Conservation (phyloP, 2,888 invertebrate genomes). For the Leucophenga maculata region DNA sequence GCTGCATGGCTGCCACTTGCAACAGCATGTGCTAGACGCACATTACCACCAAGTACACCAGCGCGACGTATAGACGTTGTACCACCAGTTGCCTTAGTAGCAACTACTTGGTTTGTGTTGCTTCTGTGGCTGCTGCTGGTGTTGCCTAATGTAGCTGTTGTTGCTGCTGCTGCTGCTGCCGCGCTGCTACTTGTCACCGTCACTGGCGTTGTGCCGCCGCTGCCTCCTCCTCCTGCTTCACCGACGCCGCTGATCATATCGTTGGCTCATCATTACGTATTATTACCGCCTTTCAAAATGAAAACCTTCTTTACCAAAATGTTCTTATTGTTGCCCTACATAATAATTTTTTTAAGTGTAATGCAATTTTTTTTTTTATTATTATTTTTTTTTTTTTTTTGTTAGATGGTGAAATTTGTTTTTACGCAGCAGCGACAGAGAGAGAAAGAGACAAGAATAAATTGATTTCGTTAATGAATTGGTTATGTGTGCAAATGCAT, state of each 20-base stretch:
- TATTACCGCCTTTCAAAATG: slow-evolving; percentile 73
- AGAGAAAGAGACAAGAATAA: slow-evolving; percentile 62
- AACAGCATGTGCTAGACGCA: slow-evolving; percentile 27
- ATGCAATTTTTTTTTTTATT: slow-evolving; percentile 31
- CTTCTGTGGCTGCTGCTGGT: slow-evolving; percentile 37
- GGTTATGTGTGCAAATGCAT: slow-evolving; percentile 43
- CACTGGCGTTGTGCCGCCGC: slow-evolving; percentile 44
- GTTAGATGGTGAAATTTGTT: slow-evolving; percentile 35
- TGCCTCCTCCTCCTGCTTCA: slow-evolving; percentile 57
- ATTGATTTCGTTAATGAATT: slow-evolving; percentile 61
- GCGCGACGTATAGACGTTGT: slow-evolving; percentile 42
- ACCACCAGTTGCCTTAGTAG: slow-evolving; percentile 40
- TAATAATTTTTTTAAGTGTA: slow-evolving; percentile 22
- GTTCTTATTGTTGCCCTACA: slow-evolving; percentile 72
- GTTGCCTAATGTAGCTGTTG: slow-evolving; percentile 26
- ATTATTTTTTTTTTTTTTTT: slow-evolving; percentile 34
- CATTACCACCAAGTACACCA: slow-evolving; percentile 13
- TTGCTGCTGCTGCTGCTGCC: slow-evolving; percentile 15
- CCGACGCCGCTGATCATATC: slow-evolving; percentile 71
- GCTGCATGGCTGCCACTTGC: slow-evolving; percentile 30
- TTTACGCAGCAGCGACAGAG: slow-evolving; percentile 57
- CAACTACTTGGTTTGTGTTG: slow-evolving; percentile 25
- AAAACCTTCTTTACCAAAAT: slow-evolving; percentile 73
- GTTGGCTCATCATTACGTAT: slow-evolving; percentile 73
- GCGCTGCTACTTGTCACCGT: neutral